Evolutionary conservation across 2,797 vertebrate species (phyloP), one percentile per base, ranked within the genome.

Genomic region (Characodon lateralis): DNA sequence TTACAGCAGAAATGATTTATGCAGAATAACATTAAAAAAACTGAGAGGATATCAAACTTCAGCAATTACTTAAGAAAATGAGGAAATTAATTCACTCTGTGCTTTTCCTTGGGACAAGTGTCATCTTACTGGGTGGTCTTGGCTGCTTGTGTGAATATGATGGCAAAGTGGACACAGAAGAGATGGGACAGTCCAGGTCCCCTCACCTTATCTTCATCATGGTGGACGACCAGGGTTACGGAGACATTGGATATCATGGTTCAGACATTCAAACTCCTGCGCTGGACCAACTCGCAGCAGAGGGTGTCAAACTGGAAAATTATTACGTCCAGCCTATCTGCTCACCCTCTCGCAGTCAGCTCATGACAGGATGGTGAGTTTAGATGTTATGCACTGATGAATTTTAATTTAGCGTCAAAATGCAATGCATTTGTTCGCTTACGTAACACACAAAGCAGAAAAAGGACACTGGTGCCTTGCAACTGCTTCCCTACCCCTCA

Each of bases 291-390:
- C 94, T 99, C 28, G 97, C 98, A 14, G 96, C 94, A 0, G 95
- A 97, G 83, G 98, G 98, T 51, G 97, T 98, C 69, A 98, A 97
- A 87, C 95, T 99, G 90, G 98, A 99, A 92, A 99, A 98, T 91
- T 98, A 99, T 92, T 99, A 98, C 0, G 97, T 99, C 76, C 97
- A 99, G 89, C 96, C 98, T 26, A 98, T 98, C 94, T 99, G 98
- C 93, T 98, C 97, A 0, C 97, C 97, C 0, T 98, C 97, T 87
- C 94, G 97, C 80, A 99, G 98, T 92, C 97, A 99, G 76, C 92
- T 99, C 89, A 98, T 98, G 95, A 99, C 97, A 73, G 98, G 98
- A 56, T 96, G 96, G 97, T 99, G 94, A 97, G 97, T 83, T 76
- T 76, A 9, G 20, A 78, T 82, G 9, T 68, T 81, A 16, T 77